Evolutionary conservation across 2,113 vertebrate species (phyloP), one percentile per base, ranked within the genome.

Genomic region (western clawed frog (Xenopus tropicalis)): DNA sequence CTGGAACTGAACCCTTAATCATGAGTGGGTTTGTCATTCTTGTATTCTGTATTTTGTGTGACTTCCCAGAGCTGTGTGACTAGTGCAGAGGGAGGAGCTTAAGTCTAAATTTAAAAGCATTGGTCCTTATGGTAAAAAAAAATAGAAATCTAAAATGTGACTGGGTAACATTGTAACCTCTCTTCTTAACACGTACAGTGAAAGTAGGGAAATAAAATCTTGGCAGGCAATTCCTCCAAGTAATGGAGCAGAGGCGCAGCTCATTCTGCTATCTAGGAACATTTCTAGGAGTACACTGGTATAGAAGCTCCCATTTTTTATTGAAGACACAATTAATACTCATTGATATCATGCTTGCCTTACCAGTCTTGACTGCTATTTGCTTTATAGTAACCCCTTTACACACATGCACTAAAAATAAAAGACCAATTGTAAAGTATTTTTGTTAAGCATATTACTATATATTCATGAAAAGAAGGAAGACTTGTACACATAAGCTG

Each of bases 1-100:
- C 97, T 99, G 97, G 97, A 99, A 98, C 96, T 99, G 96, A 99
- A 95, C 93, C 93, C 91, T 93, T 81, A 85, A 48, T 78, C 71
- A 72, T 79, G 80, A 74, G 85, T 84, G 42, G 82, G 77, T 69
- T 83, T 86, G 88, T 90, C 84, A 77, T 91, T 85, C 64, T 79
- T 83, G 7, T 58, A 20, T 63, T 48, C 42, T 66, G n/a, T 43
- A n/a, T 20, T 48, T 13, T 48, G 46, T 16, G 57, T 56, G 66
- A 23, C 59, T 63, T 69, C 66, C 66, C 12, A 56, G 59, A 54
- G 57, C 37, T 37, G 12, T 65, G 62, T 61, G 72, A 69, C 57
- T 76, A 46, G 59, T 74, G 25, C 59, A 44, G 73, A 20, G 73
- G n/a, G 73, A 69, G 73, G 73, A 69, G 73, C 48, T 54, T 25